Conservation (phyloP, 1,140 invertebrate species). For the Drosophila sechellia region DNA sequence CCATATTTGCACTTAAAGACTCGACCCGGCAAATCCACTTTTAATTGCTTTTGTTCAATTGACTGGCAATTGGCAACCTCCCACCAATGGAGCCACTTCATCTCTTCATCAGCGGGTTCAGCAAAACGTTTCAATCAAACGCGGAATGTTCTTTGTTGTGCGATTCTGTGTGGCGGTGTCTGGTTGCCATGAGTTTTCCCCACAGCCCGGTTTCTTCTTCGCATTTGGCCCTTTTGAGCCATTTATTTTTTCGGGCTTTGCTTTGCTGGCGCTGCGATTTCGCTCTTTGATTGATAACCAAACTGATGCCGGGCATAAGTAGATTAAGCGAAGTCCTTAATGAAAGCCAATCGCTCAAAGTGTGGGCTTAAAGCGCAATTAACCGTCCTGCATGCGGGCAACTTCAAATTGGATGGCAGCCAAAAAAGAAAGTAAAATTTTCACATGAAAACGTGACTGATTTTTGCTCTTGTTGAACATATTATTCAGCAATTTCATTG, state of each 20-base stretch:
- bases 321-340: slow-evolving; percentile 73
- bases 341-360: slow-evolving; percentile 76
- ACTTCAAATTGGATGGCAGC: neutral
- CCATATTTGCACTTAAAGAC: slow-evolving; percentile 77
- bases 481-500: too few species aligned
- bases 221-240: slow-evolving; percentile 17
- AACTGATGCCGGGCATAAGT: slow-evolving; percentile 61
- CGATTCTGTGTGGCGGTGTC: slow-evolving; percentile 18
- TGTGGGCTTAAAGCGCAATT: slow-evolving; percentile 58
- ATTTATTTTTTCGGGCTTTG: slow-evolving; percentile 42
- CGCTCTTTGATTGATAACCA: slow-evolving; percentile 73
- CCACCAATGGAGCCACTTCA: slow-evolving; percentile 14
- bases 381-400: slow-evolving; percentile 29
- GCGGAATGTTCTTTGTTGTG: slow-evolving; percentile 58
- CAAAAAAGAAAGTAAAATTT: slow-evolving; percentile 1
- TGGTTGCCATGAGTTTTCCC: slow-evolving; percentile 3
- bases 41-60: slow-evolving; percentile 84
- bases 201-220: neutral
- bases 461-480: too few species aligned
- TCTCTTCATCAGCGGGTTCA: slow-evolving; percentile 34
- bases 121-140: slow-evolving; percentile 61
- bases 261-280: slow-evolving; percentile 52
- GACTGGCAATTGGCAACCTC: slow-evolving; percentile 64
- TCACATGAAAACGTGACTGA: neutral
- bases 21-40: slow-evolving; percentile 70